phyloP scores from a whole-genome alignment of 2,113 vertebrate genomes.

The Periophthalmodon schlosseri region DNA sequence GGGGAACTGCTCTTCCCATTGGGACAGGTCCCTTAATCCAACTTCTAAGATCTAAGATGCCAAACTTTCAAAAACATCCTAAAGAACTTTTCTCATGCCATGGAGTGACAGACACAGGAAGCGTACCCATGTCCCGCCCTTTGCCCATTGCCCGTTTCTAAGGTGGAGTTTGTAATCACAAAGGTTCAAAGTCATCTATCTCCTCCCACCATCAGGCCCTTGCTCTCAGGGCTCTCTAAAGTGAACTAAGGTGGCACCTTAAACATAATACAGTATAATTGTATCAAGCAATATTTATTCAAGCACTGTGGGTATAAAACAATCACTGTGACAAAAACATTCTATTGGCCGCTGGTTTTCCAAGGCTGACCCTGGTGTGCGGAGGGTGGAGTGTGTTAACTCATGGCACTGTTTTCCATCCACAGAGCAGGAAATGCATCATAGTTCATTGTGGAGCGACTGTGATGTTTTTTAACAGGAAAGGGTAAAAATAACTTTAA shows the following conservation, averaged over 20 bases:
- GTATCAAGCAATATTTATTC: constrained; percentile 16
- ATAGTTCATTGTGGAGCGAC: constrained; percentile 90
- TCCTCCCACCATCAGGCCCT: constrained; percentile 52
- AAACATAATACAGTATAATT: constrained; percentile 17
- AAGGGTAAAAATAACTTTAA: constrained; percentile 95
- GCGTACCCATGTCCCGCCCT: constrained; percentile 38
- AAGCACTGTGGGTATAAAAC: constrained; percentile 18
- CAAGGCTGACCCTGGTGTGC: constrained; percentile 71
- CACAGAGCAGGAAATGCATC: constrained; percentile 96
- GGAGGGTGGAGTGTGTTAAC: constrained; percentile 88
- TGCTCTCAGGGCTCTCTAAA: constrained; percentile 28
- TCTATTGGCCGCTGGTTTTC: constrained; percentile 36
- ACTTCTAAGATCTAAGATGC: constrained; percentile 30
- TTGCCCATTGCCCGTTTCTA: constrained; percentile 46
- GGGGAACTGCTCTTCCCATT: constrained; percentile 40
- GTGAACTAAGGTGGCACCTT: neutral
- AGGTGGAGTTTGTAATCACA: constrained; percentile 48
- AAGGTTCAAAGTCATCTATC: constrained; percentile 39
- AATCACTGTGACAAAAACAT: constrained; percentile 15
- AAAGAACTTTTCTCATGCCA: constrained; percentile 23
- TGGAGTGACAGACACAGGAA: constrained; percentile 56
- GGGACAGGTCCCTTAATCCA: constrained; percentile 26
- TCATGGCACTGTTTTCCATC: constrained; percentile 95
- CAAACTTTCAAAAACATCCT: constrained; percentile 28
- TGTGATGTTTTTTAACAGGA: constrained; percentile 87